Evolutionary conservation across 1,140 invertebrate genomes (phyloP).

Genomic region (Drosophila malerkotliana): DNA sequence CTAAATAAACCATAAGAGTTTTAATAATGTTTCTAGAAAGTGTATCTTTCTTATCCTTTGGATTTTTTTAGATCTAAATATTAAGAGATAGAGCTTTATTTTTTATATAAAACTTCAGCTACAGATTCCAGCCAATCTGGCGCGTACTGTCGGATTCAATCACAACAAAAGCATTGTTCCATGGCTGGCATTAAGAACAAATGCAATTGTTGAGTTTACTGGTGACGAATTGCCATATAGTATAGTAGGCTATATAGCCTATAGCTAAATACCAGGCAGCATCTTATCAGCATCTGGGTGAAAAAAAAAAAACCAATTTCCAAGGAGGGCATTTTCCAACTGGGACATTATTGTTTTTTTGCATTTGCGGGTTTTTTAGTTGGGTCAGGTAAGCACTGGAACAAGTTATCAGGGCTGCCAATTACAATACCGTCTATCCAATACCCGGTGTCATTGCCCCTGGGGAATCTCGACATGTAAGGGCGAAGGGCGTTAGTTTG

Average conservation of each 20-base stretch:
- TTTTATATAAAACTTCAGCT: not conserved
- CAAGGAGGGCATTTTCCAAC: not conserved
- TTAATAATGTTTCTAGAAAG: too few species aligned
- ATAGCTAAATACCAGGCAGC: slow-evolving; percentile 11
- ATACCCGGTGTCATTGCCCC: slow-evolving; percentile 53
- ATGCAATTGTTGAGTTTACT: slow-evolving; percentile 39
- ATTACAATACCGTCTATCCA: slow-evolving; percentile 18
- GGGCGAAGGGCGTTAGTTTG: slow-evolving; percentile 31
- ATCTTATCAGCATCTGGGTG: slow-evolving; percentile 23
- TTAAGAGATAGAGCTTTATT: not conserved
- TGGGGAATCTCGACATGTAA: not conserved
- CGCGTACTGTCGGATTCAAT: slow-evolving; percentile 22
- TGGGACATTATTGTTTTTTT: slow-evolving; percentile 9
- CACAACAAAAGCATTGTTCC: slow-evolving; percentile 58
- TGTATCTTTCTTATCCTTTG: too few species aligned
- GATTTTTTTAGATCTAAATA: not conserved
- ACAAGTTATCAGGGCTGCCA: slow-evolving; percentile 28
- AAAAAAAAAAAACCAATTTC: slow-evolving; percentile 15
- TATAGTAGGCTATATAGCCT: not conserved
- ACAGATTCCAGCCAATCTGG: slow-evolving; percentile 2
- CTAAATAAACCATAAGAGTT: too few species aligned
- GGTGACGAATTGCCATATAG: slow-evolving; percentile 34
- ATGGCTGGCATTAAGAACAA: slow-evolving; percentile 18
- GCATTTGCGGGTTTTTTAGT: not conserved
- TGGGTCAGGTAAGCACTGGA: slow-evolving; percentile 18